Evolutionary conservation across 2,113 vertebrate species (phyloP), one percentile per base, ranked within the genome.

Genomic region (Odocoileus hemionus): DNA sequence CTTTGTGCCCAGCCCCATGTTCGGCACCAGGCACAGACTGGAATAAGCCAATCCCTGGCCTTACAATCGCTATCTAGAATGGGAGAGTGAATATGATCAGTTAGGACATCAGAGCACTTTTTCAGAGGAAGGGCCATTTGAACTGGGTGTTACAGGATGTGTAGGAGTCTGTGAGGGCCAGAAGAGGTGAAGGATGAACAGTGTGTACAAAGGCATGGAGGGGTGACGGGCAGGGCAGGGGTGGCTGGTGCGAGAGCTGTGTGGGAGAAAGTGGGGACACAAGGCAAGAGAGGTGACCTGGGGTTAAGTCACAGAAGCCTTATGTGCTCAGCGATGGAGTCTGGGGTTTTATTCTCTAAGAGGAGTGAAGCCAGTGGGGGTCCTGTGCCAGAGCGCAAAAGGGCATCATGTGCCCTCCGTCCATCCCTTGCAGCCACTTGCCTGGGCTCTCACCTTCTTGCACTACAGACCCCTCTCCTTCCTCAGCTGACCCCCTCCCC

Each of bases 121-220:
- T 83, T 7, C 5, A 36, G 70, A 28, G 55, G 30, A 74, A 19
- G 80, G n/a, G 76, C 36, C 58, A 28, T 80, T 91, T 78, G 85
- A 86, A 86, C 4, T 82, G 94, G 94, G 85, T 45, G 30, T 61
- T 83, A 19, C 83, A 26, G 86, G 79, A 80, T 64, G 39, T 23
- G 5, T 12, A 96, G 61, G 86, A 64, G 83, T 70, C 47, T 21
- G 11, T 57, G 17, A 21, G 47, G 76, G 16, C 33, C 57, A 8
- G 84, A 58, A 67, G 50, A 79, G 83, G 82, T 3, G 50, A 67
- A 60, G 50, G 30, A 76, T 5, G 33, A 76, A 80, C 12, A 64
- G 55, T 2, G 3, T 30, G 26, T 39, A 12, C 85, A 47, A 58
- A 92, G 74, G 19, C 30, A 45, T 0, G 17, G 39, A 60, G 21